Evolutionary conservation across 2,113 vertebrate genomes (phyloP).

Genomic region (Caloenas nicobarica): DNA sequence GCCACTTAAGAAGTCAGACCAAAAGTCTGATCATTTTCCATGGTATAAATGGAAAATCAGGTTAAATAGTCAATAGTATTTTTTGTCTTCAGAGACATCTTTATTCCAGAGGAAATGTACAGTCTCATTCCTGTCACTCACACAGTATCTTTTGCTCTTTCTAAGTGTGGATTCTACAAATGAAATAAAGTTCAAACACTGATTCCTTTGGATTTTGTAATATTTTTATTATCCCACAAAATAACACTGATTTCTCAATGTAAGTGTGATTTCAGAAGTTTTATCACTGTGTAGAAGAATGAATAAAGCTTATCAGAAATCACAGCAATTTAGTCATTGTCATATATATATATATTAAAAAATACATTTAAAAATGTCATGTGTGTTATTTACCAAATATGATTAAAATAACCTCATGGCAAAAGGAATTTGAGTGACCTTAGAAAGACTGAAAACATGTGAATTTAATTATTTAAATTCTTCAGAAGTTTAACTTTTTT

Average conservation of each 20-base stretch:
- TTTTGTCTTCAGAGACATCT: neutral
- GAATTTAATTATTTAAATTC: neutral
- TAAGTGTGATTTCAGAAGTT: neutral
- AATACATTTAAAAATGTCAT: neutral
- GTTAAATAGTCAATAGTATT: neutral
- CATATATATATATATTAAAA: neutral
- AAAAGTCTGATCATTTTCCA: neutral
- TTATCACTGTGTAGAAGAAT: neutral
- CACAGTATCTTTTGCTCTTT: neutral
- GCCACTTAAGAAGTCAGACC: neutral
- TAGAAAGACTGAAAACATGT: neutral
- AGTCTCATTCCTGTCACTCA: neutral
- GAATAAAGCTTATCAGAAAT: neutral
- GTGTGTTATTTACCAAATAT: neutral
- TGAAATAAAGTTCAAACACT: neutral
- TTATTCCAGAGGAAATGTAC: neutral
- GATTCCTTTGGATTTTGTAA: neutral
- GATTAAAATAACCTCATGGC: neutral
- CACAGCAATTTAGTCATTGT: neutral
- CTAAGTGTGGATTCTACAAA: neutral
- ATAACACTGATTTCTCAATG: neutral
- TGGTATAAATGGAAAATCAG: neutral
- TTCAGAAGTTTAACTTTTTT: neutral
- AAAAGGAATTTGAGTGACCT: neutral
- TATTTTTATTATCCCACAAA: neutral